A percentile compares a stretch with the other conserved stretches of the same genome.
phyloP scores from a whole-genome alignment of 2,888 invertebrate species.

The Ametastegia equiseti region DNA sequence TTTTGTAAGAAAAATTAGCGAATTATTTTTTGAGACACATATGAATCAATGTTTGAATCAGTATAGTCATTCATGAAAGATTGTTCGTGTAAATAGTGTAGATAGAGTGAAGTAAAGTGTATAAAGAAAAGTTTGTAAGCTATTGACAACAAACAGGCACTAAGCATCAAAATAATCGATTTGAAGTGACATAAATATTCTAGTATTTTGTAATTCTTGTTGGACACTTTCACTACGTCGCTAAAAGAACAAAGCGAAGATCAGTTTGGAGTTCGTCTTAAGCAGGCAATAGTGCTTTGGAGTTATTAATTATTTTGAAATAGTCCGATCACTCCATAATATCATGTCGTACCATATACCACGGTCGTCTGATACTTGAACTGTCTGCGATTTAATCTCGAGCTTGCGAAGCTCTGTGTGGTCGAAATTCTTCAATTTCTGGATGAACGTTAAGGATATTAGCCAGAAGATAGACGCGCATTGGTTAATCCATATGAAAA shows the following conservation, averaged over 20 bases:
- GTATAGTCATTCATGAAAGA: not conserved
- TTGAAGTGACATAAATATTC: not conserved
- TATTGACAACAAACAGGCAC: not conserved
- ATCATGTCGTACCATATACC: conserved; percentile 25
- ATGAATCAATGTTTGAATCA: not conserved
- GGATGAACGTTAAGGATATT: not conserved
- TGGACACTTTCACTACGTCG: not conserved
- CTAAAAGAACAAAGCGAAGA: not conserved
- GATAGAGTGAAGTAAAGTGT: not conserved
- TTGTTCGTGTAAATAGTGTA: not conserved
- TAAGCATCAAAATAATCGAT: not conserved
- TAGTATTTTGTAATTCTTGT: not conserved
- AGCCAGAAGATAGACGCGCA: not conserved
- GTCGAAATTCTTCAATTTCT: not conserved
- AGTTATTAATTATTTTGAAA: conserved; percentile 9
- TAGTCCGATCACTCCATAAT: conserved; percentile 16
- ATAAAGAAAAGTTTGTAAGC: not conserved
- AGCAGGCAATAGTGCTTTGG: not conserved
- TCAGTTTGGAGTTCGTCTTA: not conserved
- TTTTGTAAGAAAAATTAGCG: not conserved
- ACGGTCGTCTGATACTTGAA: conserved; percentile 36
- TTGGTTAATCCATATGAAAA: not conserved
- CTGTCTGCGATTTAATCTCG: conserved; percentile 35
- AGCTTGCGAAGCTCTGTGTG: not conserved
- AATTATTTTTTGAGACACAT: not conserved